These are phyloP conservation scores for Hydractinia symbiolongicarpus DNA, from an alignment of 30 jellyfish, hydroid and myxozoan species.

Conservation along the genomic window DNA sequence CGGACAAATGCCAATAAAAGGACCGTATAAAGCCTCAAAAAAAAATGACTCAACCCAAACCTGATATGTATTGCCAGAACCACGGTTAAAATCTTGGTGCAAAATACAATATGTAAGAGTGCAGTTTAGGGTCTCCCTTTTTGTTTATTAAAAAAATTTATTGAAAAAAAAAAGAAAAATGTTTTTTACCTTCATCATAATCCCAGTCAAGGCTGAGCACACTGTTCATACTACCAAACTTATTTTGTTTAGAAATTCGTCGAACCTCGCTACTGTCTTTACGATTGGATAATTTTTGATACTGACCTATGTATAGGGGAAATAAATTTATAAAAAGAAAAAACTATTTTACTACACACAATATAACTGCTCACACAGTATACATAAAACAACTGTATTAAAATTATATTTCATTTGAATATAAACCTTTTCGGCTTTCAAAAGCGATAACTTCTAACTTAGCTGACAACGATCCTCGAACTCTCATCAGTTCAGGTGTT, in stretches of 20 bases:
- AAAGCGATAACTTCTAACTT: conserved; percentile 67
- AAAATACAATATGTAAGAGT: too few species aligned
- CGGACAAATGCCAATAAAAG: too few species aligned
- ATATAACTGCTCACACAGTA: background rate
- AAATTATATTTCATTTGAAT: background rate
- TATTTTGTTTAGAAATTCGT: background rate
- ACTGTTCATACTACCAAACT: conserved; percentile 67
- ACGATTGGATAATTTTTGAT: background rate
- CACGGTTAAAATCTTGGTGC: too few species aligned
- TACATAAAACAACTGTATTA: background rate
- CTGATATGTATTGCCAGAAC: too few species aligned
- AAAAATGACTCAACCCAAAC: too few species aligned
- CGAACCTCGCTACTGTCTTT: conserved; percentile 15
- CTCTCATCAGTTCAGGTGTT: conserved; percentile 75
- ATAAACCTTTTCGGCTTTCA: conserved; percentile 68
- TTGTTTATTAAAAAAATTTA: background rate
- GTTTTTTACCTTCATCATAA: conserved; percentile 71
- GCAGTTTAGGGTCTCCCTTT: too few species aligned
- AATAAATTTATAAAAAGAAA: background rate
- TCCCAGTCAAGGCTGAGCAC: conserved; percentile 94
- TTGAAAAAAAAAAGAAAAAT: background rate
- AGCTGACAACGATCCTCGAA: conserved; percentile 70
- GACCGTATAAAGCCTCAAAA: too few species aligned
- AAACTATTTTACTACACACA: background rate
- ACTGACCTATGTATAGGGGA: background rate